Evolutionary conservation across 2,888 invertebrate genomes (phyloP), one percentile per base, ranked within the genome.

Genomic region (Carcina quercana): DNA sequence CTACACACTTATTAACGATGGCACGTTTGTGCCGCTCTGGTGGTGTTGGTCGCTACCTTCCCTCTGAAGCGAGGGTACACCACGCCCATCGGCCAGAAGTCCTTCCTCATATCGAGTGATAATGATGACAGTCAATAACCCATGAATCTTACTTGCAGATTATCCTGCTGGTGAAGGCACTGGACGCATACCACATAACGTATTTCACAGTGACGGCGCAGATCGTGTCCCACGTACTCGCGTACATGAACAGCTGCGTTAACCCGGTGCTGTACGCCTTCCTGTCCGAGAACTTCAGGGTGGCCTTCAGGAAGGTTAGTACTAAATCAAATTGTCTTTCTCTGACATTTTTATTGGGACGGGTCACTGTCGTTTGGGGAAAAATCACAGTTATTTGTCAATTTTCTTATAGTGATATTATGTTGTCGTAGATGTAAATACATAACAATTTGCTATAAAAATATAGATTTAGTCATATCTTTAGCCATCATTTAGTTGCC

Each of bases 231-330:
- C 93, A 93, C 55, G 92, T 93, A 13, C 75, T 93, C 37, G 96
- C 96, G 11, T 97, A 97, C 78, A 94, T 92, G 84, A 97, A 96
- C 86, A 94, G 94, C 57, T 97, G 97, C 68, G 92, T 97, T 55
- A 97, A 97, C 76, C 97, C 97, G 0, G 91, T 97, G 47, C 87
- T 97, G 29, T 97, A 97, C 79, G 96, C 96, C 3, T 95, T 97
- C 74, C 86, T 97, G 30, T 96, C 96, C 1, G 96, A 97, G 57
- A 96, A 96, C 79, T 97, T 97, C 79, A 88, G 96, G 50, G 91
- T 95, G 61, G 96, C 95, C 13, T 97, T 97, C 69, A 86, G 83
- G 34, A 83, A 82, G 80, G 83, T 83, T 42, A 45, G 46, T 32
- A 24, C 3, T 21, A 21, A 21, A 3, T 4, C 10, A 3, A 21